phyloP scores from a whole-genome alignment of 2,113 vertebrate species.

The Phylloscopus whistleri region DNA sequence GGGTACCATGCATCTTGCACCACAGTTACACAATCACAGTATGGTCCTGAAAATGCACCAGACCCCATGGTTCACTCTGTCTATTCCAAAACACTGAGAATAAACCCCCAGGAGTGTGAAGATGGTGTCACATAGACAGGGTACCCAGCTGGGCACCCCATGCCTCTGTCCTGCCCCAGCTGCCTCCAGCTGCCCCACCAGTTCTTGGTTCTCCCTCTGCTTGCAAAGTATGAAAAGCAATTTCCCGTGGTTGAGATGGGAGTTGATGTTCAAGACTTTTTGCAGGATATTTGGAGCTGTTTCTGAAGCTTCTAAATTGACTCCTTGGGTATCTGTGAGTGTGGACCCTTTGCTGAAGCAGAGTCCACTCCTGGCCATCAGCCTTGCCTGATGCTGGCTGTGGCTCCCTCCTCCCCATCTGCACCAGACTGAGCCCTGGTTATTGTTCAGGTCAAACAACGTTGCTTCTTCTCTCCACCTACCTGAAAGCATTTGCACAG shows the following conservation, averaged over 20 bases:
- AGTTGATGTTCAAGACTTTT: not conserved
- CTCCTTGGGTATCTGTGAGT: not conserved
- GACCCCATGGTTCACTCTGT: fast-evolving
- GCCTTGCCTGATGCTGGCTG: fast-evolving
- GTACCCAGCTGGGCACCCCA: fast-evolving
- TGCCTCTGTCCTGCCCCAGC: fast-evolving
- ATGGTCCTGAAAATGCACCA: not conserved
- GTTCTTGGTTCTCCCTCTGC: not conserved
- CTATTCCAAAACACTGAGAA: not conserved
- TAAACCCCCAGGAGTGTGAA: not conserved
- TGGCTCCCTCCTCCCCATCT: not conserved
- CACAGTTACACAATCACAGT: no score
- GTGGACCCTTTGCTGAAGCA: not conserved
- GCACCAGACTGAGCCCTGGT: not conserved
- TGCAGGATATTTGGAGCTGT: not conserved
- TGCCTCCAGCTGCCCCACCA: not conserved
- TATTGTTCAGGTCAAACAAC: not conserved
- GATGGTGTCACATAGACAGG: fast-evolving
- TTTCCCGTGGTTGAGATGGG: not conserved
- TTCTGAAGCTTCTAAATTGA: not conserved
- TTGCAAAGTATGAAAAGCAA: not conserved
- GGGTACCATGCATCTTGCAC: fast-evolving
- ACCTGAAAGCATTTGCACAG: not conserved
- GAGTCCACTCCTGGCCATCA: fast-evolving
- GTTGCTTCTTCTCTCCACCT: not conserved